Conservation (phyloP, 2,888 invertebrate species). For the Cyclophora albipunctata region DNA sequence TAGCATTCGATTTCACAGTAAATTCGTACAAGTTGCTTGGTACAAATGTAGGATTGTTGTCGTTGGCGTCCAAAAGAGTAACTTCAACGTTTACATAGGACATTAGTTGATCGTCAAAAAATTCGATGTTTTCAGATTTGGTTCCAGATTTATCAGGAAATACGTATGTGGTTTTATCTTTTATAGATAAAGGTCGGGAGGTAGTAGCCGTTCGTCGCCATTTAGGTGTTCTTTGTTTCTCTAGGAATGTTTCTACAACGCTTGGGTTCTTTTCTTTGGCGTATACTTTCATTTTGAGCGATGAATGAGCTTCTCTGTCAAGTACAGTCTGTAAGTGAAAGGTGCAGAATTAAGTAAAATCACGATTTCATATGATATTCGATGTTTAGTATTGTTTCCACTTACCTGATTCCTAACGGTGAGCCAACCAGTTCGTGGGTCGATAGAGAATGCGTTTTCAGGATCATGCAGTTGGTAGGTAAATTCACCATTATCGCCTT, state of each 20-base stretch:
- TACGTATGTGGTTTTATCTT: slow-evolving; percentile 63
- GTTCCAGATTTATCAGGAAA: slow-evolving; percentile 63
- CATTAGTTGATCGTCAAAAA: slow-evolving; percentile 61
- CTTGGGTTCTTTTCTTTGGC: slow-evolving; percentile 85
- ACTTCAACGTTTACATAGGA: slow-evolving; percentile 85
- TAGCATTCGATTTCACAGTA: slow-evolving; percentile 79
- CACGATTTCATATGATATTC: background rate
- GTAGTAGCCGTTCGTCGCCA: slow-evolving; percentile 49
- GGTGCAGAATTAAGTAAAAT: background rate
- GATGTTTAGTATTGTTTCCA: background rate
- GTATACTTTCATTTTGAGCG: slow-evolving; percentile 83
- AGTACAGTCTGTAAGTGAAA: slow-evolving; percentile 75
- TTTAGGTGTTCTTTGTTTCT: slow-evolving; percentile 57
- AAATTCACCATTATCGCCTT: slow-evolving; percentile 90
- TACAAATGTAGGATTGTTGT: slow-evolving; percentile 91
- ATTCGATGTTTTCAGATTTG: slow-evolving; percentile 60
- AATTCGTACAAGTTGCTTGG: slow-evolving; percentile 90
- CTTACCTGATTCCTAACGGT: slow-evolving; percentile 82
- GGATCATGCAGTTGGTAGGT: slow-evolving; percentile 84
- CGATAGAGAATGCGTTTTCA: slow-evolving; percentile 86
- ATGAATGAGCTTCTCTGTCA: slow-evolving; percentile 85
- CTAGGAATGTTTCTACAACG: slow-evolving; percentile 73
- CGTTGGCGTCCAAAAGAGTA: slow-evolving; percentile 90
- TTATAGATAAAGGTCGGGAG: slow-evolving; percentile 30
- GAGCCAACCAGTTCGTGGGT: slow-evolving; percentile 88